Evolutionary conservation across 2,888 invertebrate species (phyloP), one percentile per base, ranked within the genome.

Genomic region (Atethmia centrago): DNA sequence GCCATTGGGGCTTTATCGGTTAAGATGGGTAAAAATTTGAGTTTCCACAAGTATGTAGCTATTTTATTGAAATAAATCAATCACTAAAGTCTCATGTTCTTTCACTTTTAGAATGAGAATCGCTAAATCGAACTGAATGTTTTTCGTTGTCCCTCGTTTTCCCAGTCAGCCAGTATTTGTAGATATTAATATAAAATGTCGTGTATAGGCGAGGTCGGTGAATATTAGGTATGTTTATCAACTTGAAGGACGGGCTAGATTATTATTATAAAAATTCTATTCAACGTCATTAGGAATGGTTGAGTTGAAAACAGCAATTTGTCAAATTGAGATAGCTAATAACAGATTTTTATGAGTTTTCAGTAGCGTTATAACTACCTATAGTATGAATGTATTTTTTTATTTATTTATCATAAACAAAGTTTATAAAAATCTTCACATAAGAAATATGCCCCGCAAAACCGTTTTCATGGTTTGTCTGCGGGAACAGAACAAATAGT

Each of bases 171-270:
- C 12, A 21, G 31, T 16, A 3, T 55, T 9, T 49, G 25, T 49
- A 25, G 12, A 58, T 45, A 74, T 74, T 79, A 71, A 47, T 64
- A 65, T 61, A 70, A 65, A 74, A 71, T 67, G 31, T 77, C 65
- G 25, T 72, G 79, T 59, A 3, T 4, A 51, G 19, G 14, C 65
- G 47, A 80, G 65, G 70, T 75, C 71, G 21, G 64, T 4, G 65
- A 42, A 42, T 53, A 69, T 62, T 42, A 68, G 45, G 19, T 72
- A 56, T 53, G n/a, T 70, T 55, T 62, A 53, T 68, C 55, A 56
- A 68, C 31, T 77, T 71, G 66, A 80, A 69, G 51, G 65, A 75
- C 14, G 40, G 40, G 9, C 31, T 53, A 69, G 53, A 75, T 65
- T 69, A 75, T 61, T 14, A 42, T 14, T 61, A 21, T 25, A 49